Evolutionary conservation across 1,140 invertebrate species (phyloP), one percentile per base, ranked within the genome.

Genomic region (Scaptomyza pallida): DNA sequence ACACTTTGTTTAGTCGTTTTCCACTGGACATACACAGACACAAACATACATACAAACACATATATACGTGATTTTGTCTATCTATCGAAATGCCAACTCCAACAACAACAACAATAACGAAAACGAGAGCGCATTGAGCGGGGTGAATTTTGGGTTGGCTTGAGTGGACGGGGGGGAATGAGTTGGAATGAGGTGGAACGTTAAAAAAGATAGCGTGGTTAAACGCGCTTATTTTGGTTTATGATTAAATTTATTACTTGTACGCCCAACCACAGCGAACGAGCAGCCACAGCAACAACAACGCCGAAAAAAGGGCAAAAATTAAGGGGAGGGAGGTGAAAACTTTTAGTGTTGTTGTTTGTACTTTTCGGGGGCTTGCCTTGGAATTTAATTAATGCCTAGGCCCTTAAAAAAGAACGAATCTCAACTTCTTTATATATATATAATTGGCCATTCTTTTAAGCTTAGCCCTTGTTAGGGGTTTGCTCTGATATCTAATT

Each of bases 181-280:
- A 26, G 51, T 17, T 26, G 63, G 0, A 48, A 5, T 13, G 30
- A 50, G 59, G 26, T 50, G 30, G 59, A 37, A 48, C 60, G 61
- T 78, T 30, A 30, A 69, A 80, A 85, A 86, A 86, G 80, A 85
- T 86, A 88, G 81, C 81, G 81, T 88, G 83, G 82, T 78, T 86
- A 88, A 86, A 88, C 82, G 81, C 81, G 82, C 70, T 86, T 88
- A 85, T 86, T 86, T 88, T 75, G 78, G 82, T 86, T 86, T 86
- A 88, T 86, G 77, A 86, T 86, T 88, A 78, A 86, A 86, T 86
- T 86, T 86, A 86, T 88, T 86, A 88, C 82, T 60, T 86, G 73
- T 86, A 88, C 74, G 72, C 70, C 76, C 76, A 72, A 83, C 75
- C 79, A 83, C 80, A 85, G 65, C 47, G 51, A 77, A 41, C 56